Base-by-base conservation (phyloP, 2,888 invertebrate genomes). In the Drosophila pegasa region DNA sequence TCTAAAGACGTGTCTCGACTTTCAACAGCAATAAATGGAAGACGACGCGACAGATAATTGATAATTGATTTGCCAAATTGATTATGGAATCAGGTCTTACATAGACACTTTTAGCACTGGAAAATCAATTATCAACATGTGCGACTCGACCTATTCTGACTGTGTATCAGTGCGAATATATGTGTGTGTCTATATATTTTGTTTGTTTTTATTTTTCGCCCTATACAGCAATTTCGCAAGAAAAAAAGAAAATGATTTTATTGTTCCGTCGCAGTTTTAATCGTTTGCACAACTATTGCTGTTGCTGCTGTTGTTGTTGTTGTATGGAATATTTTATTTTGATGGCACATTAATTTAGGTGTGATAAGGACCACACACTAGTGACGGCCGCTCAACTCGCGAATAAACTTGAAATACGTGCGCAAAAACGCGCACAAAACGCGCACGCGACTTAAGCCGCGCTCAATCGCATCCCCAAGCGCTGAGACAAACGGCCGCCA, bases 301-400 rank as follows among this genome's bases (percentile, higher is more conserved):
- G 18, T 41, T 58, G 18, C 35, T 67, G 40, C 29, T 20, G 31
- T 9, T 59, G 45, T 5, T 33, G 20, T 50, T 40, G 29, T 18
- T 16, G 54, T 57, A 20, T 48, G 61, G 40, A 50, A 45, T 56
- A 43, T 66, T 68, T 66, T 72, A 59, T 72, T 52, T 75, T 63
- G 67, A 63, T 71, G 48, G 57, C 66, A 75, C 43, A 71, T 50
- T 57, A 41, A 72, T 51, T 75, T 65, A 18, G 54, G 16, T 48
- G 57, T 55, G 87, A 83, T 82, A 85, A 85, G 76, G 66, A 71
- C 71, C 82, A 78, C 75, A 78, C 74, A 52, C 22, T 56, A 33
- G 18, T 20, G 27, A 40, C 60, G 38, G 37, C 35, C 10, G 27
- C 37, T 37, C 14, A 27, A 38, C 35, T 22, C 16, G 8, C 22